Evolutionary conservation across 2,888 invertebrate genomes (phyloP).

Genomic region (Epiblema foenella): DNA sequence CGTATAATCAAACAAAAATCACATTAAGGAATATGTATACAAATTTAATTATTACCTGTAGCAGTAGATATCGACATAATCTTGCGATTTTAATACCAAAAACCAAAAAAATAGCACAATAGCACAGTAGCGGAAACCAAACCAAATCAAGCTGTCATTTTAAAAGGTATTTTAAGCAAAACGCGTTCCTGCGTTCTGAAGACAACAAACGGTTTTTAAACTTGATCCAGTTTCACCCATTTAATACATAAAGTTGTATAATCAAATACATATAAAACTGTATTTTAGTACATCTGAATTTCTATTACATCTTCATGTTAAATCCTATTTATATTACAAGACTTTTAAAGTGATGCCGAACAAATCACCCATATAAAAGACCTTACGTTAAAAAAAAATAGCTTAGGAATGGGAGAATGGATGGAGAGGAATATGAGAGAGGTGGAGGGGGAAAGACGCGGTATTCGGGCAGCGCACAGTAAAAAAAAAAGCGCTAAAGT

Average conservation of each 20-base stretch:
- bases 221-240: not conserved
- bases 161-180: constrained; percentile 69
- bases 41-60: constrained; percentile 73
- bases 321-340: not conserved
- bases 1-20: constrained; percentile 51
- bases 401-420: constrained; percentile 64
- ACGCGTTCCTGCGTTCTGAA: constrained; percentile 60
- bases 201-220: constrained; percentile 25
- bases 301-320: not conserved
- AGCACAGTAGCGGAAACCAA: constrained; percentile 85
- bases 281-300: constrained; percentile 33
- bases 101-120: constrained; percentile 82
- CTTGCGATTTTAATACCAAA: constrained; percentile 71
- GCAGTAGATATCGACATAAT: constrained; percentile 83
- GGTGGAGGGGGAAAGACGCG: constrained; percentile 76
- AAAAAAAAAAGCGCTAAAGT: constrained; percentile 63
- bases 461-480: constrained; percentile 64
- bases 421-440: constrained; percentile 51
- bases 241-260: constrained; percentile 6
- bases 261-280: not conserved
- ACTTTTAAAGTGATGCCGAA: constrained; percentile 14
- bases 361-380: constrained; percentile 58
- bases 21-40: constrained; percentile 53
- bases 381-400: constrained; percentile 67
- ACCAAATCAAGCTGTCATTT: constrained; percentile 84